Evolutionary conservation across 2,888 invertebrate species (phyloP), one percentile per base, ranked within the genome.

Genomic region (Lycocerus yunnanus): DNA sequence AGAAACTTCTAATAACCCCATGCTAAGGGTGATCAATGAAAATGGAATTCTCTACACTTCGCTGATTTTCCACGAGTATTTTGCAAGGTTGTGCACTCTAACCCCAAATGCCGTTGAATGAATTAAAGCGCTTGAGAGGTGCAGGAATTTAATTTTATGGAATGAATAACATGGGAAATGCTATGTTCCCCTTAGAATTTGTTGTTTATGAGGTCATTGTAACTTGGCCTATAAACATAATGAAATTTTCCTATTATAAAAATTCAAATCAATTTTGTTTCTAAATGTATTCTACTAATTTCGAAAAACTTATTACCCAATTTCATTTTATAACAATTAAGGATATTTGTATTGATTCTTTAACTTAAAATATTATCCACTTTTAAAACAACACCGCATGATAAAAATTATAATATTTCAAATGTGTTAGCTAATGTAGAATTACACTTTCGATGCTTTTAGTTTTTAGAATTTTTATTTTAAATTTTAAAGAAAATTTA

Each of bases 61-160:
- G 66, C 58, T 66, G 65, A 71, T 72, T 72, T 63, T 24, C 61
- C 58, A 27, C 71, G 20, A 66, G 70, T 73, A 73, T 73, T 70
- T 67, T 43, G 21, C 65, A 67, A 70, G 74, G 71, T 63, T 63
- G 74, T 65, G 63, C 74, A 67, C 68, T 58, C 60, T 63, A 43
- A 18, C 71, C 74, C 65, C 21, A 74, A 71, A 71, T 71, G 59
- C 74, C 71, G 71, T 66, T 24, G 68, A 20, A 71, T 58, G 69
- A 72, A 75, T 72, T 75, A 75, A 69, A 75, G 73, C 73, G 27
- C 70, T 67, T 43, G 58, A 71, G 66, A 71, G 72, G 75, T 75
- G 69, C 18, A 27, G 75, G 71, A 75, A 75, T 75, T 75, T 75
- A 71, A 75, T 75, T 75, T 71, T 75, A 75, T 69, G 66, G 66